Conservation (phyloP, 2,888 invertebrate species). For the Apodemia mormo region DNA sequence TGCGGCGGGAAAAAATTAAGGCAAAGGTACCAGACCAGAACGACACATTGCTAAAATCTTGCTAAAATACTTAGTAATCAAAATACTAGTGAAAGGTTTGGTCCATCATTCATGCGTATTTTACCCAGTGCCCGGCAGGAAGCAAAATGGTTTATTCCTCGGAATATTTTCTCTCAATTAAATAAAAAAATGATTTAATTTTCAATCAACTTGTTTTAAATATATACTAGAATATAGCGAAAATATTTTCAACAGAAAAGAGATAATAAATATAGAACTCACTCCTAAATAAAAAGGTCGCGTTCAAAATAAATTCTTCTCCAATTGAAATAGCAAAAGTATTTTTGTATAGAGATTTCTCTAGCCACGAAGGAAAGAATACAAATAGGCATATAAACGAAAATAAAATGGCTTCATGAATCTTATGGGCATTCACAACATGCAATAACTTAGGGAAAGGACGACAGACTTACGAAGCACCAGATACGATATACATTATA, state of each 20-base stretch:
- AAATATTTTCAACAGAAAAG: too few relatives aligned
- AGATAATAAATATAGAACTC: constrained; percentile 27
- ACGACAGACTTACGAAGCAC: constrained; percentile 35
- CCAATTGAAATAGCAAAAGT: constrained; percentile 77
- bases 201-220: background rate
- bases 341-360: constrained; percentile 74
- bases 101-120: too few relatives aligned
- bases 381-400: constrained; percentile 76
- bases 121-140: too few relatives aligned
- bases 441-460: constrained; percentile 53
- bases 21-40: too few relatives aligned
- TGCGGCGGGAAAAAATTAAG: too few relatives aligned
- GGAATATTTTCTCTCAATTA: too few relatives aligned
- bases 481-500: constrained; percentile 20
- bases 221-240: too few relatives aligned
- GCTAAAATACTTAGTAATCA: too few relatives aligned
- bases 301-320: constrained; percentile 73
- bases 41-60: too few relatives aligned
- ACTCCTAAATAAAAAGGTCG: constrained; percentile 56
- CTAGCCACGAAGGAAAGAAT: constrained; percentile 71
- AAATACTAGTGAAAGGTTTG: too few relatives aligned
- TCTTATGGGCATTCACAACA: constrained; percentile 61
- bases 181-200: background rate
- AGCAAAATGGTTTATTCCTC: too few relatives aligned
- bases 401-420: constrained; percentile 72